Base-by-base conservation (phyloP, 2,113 vertebrate species). In the Bombycilla garrulus region DNA sequence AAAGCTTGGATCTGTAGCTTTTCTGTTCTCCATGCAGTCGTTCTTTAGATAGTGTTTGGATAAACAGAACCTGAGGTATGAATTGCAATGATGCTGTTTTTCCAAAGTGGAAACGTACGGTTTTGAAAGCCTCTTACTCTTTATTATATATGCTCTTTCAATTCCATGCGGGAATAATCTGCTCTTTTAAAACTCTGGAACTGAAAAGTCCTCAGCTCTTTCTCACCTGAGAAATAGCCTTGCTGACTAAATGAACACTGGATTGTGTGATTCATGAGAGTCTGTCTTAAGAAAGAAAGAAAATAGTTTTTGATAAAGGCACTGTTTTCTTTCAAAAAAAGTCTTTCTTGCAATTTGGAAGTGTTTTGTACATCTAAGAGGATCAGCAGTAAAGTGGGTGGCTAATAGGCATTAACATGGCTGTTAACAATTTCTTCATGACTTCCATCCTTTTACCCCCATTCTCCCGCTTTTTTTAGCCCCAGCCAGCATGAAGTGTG, bases 31-130 rank as follows among this genome's bases (percentile, higher is more conserved):
- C 15, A 4, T 53, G 18, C 8, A n/a, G 25, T 23, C 17, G 12
- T 69, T 26, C 8, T 80, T 66, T 72, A 45, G 40, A n/a, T 8
- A 53, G 25, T 26, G 16, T 47, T 69, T 83, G n/a, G 26, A 60
- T 77, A 76, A 82, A 62, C 16, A 69, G 35, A 80, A 86, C 14
- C 9, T 33, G 40, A 66, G 8, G 21, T 54, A 79, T 57, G 40
- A 88, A 74, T 72, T 38, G 6, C 3, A 42, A 10, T 64, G 24
- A 77, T 77, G 36, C 7, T 70, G 10, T 80, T 86, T 93, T 73
- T 86, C 18, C 1, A 1, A 60, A 65, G 25, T 57, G 20, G 36
- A 85, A 90, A 45, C 1, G 0, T 62, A 28, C 4, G 1, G 9
- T 38, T 90, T 88, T 88, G 38, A 83, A 85, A 73, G 12, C 9